A percentile compares a stretch with the other conserved stretches of the same genome.
phyloP scores from a whole-genome alignment of 2,888 invertebrate genomes.

The Lysandra bellargus region DNA sequence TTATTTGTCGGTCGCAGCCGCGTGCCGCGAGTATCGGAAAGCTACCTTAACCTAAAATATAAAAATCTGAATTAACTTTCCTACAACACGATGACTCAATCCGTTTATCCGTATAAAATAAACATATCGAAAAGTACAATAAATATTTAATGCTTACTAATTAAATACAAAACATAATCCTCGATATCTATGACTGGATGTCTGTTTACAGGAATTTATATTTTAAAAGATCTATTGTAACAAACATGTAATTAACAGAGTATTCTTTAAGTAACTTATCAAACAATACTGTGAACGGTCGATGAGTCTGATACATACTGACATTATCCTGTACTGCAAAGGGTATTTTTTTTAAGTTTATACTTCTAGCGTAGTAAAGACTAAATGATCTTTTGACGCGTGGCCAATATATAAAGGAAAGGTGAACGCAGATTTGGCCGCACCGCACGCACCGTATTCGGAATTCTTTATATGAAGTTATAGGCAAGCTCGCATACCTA shows the following conservation, averaged over 20 bases:
- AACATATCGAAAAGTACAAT: slow-evolving; percentile 31
- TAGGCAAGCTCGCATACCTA: too few species aligned
- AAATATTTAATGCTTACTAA: slow-evolving; percentile 30
- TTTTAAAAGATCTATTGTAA: slow-evolving; percentile 22
- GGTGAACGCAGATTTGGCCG: too few species aligned
- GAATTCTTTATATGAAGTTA: too few species aligned
- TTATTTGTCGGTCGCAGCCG: too few species aligned
- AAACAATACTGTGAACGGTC: slow-evolving; percentile 15
- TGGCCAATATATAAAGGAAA: neutral
- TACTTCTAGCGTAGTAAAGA: neutral
- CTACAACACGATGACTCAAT: slow-evolving; percentile 31
- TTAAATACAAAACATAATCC: slow-evolving; percentile 28
- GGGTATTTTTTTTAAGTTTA: neutral
- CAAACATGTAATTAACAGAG: slow-evolving; percentile 25
- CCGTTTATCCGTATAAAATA: slow-evolving; percentile 28
- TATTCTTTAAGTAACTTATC: slow-evolving; percentile 26
- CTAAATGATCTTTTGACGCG: neutral
- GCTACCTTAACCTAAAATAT: slow-evolving; percentile 20
- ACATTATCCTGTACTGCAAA: neutral
- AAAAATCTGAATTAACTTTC: slow-evolving; percentile 33
- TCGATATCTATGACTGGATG: slow-evolving; percentile 12
- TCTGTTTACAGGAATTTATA: slow-evolving; percentile 19
- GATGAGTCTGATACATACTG: neutral
- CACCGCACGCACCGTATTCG: too few species aligned
- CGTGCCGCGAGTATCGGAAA: too few species aligned